Evolutionary conservation across 2,888 invertebrate genomes (phyloP).

Genomic region (Octodonta nipae): DNA sequence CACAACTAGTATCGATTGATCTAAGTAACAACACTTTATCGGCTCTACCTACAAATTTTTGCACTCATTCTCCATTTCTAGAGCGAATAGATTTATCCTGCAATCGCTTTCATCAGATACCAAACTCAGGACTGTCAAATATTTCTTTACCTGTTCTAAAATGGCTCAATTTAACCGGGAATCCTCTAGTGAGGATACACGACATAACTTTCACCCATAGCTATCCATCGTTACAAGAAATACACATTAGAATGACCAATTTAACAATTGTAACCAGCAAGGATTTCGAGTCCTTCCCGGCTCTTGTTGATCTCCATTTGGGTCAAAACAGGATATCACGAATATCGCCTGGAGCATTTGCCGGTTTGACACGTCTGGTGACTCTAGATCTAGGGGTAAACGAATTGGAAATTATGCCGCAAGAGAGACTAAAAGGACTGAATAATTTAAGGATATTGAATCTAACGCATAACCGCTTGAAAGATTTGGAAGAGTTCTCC

Average conservation of each 20-base stretch:
- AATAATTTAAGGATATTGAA: conserved; percentile 61
- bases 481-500: conserved; percentile 70
- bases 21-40: conserved; percentile 62
- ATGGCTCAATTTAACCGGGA: conserved; percentile 70
- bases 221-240: conserved; percentile 67
- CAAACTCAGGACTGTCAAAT: conserved; percentile 60
- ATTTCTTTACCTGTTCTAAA: conserved; percentile 57
- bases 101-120: conserved; percentile 69
- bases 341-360: conserved; percentile 75
- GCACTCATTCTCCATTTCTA: conserved; percentile 56
- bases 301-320: conserved; percentile 60
- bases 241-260: conserved; percentile 63
- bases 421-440: conserved; percentile 70
- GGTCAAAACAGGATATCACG: conserved; percentile 61
- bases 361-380: conserved; percentile 58
- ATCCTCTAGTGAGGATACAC: conserved; percentile 63
- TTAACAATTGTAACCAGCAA: conserved; percentile 69
- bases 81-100: conserved; percentile 64
- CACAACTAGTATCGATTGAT: conserved; percentile 59
- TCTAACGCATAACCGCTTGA: conserved; percentile 69
- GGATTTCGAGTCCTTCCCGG: conserved; percentile 73
- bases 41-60: conserved; percentile 68
- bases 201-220: conserved; percentile 55
- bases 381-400: conserved; percentile 72
- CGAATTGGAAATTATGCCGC: conserved; percentile 67